These are phyloP conservation scores for Xestia sexstrigata DNA, from an alignment of 2,888 invertebrate genomes.

Conservation along the genomic window DNA sequence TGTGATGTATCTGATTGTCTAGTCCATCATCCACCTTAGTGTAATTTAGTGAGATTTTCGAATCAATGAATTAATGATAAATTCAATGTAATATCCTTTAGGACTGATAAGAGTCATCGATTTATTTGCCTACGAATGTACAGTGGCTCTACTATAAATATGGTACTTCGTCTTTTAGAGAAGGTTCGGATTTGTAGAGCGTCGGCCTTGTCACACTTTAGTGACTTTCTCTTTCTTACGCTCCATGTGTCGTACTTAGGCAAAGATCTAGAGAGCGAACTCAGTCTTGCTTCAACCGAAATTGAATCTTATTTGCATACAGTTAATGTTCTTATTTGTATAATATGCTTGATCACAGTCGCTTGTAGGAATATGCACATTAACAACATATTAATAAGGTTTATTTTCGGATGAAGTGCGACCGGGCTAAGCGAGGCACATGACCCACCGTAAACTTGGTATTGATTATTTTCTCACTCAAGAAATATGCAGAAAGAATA, in stretches of 20 bases:
- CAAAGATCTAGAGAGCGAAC: neutral
- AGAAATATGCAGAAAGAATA: too few relatives aligned
- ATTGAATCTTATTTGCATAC: neutral
- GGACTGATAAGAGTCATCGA: constrained; percentile 45
- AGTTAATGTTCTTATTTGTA: neutral
- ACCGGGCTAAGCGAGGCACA: neutral
- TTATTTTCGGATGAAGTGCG: neutral
- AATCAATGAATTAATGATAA: constrained; percentile 22
- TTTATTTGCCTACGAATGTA: constrained; percentile 17
- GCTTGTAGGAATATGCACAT: too few relatives aligned
- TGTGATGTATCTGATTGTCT: neutral
- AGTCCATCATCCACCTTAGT: constrained; percentile 1
- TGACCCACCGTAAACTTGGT: neutral
- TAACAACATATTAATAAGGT: neutral
- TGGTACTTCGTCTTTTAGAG: neutral
- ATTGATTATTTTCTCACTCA: neutral
- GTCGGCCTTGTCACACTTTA: neutral
- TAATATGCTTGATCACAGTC: neutral
- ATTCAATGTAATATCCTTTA: constrained; percentile 15
- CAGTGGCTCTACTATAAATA: too few relatives aligned
- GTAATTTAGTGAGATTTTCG: constrained; percentile 29
- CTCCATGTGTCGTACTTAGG: neutral
- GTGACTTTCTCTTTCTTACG: neutral
- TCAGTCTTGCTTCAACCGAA: neutral
- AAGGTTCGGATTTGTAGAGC: neutral